Percentiles rank a stretch among this genome's conserved stretches.
These are phyloP conservation scores for Dendroctonus ponderosae DNA, from an alignment of 1,140 invertebrate genomes.

Conservation along the genomic window DNA sequence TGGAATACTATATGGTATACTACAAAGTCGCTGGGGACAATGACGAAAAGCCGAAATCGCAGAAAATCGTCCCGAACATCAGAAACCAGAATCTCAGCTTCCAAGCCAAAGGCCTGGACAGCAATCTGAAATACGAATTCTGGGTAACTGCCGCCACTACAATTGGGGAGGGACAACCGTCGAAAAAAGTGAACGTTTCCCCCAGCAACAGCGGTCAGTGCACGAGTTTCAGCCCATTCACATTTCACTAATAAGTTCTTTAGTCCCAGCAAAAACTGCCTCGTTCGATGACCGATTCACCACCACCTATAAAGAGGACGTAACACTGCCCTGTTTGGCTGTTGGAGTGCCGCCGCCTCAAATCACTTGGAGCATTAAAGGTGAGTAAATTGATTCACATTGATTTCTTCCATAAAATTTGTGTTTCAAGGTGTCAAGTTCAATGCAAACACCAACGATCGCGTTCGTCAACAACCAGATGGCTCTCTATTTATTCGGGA, in stretches of 20 bases:
- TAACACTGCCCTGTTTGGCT: conserved; percentile 85
- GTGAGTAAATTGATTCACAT: not conserved
- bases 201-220: conserved; percentile 74
- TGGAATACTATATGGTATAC: conserved; percentile 92
- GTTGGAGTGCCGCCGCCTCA: conserved; percentile 86
- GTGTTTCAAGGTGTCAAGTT: conserved; percentile 48
- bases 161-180: conserved; percentile 88
- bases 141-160: conserved; percentile 93
- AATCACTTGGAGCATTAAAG: conserved; percentile 79
- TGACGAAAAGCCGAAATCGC: conserved; percentile 51
- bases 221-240: not conserved
- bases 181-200: conserved; percentile 78
- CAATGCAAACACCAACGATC: conserved; percentile 56
- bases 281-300: conserved; percentile 89
- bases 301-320: conserved; percentile 86
- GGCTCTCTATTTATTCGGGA: conserved; percentile 87
- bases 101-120: conserved; percentile 80
- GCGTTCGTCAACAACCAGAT: conserved; percentile 80
- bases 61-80: conserved; percentile 51
- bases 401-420: not conserved
- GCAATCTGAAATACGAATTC: conserved; percentile 83
- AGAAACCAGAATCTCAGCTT: conserved; percentile 62
- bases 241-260: not conserved
- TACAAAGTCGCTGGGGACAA: conserved; percentile 67
- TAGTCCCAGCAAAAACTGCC: conserved; percentile 89